A percentile compares a stretch with the other conserved stretches of the same genome.
Evolutionary conservation across 2,113 vertebrate genomes (phyloP).

Genomic region (Noctilio leporinus): DNA sequence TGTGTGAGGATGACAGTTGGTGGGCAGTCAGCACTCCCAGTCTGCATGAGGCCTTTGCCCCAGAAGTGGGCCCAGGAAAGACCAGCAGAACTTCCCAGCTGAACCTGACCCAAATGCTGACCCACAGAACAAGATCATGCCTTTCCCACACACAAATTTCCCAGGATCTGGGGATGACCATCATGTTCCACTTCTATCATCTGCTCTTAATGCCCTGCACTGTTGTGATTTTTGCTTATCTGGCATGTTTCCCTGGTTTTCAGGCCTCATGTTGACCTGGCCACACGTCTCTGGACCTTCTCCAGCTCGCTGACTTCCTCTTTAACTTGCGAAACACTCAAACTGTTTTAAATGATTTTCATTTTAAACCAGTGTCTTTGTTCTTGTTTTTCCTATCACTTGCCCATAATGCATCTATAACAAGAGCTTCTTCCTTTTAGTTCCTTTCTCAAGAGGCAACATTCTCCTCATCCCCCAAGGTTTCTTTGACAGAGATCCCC

Average conservation of each 20-base stretch:
- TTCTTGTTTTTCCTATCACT: background rate
- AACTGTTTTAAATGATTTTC: background rate
- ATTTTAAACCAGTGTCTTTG: background rate
- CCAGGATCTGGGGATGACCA: no score
- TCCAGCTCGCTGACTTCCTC: background rate
- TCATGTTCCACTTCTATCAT: background rate
- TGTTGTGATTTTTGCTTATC: background rate
- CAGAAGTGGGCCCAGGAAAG: background rate
- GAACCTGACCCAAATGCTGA: background rate
- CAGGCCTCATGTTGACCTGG: background rate
- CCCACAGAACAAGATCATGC: background rate
- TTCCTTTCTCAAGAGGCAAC: no score
- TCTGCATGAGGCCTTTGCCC: background rate
- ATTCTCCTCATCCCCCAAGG: background rate
- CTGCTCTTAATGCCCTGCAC: background rate
- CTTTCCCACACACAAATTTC: background rate
- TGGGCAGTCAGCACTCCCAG: background rate
- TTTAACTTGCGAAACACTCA: background rate
- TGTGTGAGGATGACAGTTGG: background rate
- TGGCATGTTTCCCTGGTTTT: background rate
- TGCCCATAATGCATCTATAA: background rate
- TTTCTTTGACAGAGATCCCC: background rate
- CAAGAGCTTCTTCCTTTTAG: background rate
- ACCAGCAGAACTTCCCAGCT: background rate
- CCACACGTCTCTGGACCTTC: background rate